These are phyloP conservation scores for Plumapathes pennacea DNA, from an alignment of 92 coral and sea anemone species.

Conservation along the genomic window DNA sequence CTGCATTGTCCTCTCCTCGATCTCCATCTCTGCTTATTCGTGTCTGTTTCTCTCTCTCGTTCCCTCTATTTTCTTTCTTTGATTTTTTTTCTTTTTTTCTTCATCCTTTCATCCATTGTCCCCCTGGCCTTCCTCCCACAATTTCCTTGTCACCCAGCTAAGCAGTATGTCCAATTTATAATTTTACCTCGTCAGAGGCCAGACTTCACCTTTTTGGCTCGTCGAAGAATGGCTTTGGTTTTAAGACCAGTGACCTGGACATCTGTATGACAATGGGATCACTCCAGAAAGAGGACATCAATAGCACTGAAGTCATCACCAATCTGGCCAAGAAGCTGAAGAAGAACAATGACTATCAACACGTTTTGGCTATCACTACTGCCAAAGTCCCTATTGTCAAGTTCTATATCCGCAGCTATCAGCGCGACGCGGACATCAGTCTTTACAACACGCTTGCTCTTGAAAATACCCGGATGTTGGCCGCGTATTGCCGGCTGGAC, in stretches of 20 bases:
- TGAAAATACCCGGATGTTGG: slow-evolving; percentile 83
- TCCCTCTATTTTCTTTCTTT: too few species aligned
- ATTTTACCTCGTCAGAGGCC: slow-evolving; percentile 54
- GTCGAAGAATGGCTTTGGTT: slow-evolving; percentile 91
- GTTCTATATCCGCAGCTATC: slow-evolving; percentile 73
- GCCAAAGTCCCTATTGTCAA: slow-evolving; percentile 99
- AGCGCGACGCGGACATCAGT: slow-evolving; percentile 90
- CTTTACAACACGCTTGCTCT: slow-evolving; percentile 87
- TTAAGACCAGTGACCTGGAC: slow-evolving; percentile 85
- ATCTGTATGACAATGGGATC: slow-evolving; percentile 87
- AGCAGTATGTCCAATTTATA: too few species aligned
- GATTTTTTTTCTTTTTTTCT: too few species aligned
- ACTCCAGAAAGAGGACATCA: slow-evolving; percentile 63
- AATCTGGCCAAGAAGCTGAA: slow-evolving; percentile 65
- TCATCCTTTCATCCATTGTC: too few species aligned
- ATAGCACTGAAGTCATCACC: slow-evolving; percentile 55
- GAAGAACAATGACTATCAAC: slow-evolving; percentile 61
- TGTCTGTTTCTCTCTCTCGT: not conserved
- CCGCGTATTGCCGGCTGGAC: slow-evolving; percentile 76
- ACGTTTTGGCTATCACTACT: slow-evolving; percentile 86
- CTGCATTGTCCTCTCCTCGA: too few species aligned
- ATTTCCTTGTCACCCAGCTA: too few species aligned
- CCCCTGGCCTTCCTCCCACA: too few species aligned
- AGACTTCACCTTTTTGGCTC: slow-evolving; percentile 88
- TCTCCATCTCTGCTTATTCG: too few species aligned